Percentiles rank a stretch among this genome's conserved stretches.
Evolutionary conservation across 2,113 vertebrate species (phyloP).

Genomic region (Mus pahari): DNA sequence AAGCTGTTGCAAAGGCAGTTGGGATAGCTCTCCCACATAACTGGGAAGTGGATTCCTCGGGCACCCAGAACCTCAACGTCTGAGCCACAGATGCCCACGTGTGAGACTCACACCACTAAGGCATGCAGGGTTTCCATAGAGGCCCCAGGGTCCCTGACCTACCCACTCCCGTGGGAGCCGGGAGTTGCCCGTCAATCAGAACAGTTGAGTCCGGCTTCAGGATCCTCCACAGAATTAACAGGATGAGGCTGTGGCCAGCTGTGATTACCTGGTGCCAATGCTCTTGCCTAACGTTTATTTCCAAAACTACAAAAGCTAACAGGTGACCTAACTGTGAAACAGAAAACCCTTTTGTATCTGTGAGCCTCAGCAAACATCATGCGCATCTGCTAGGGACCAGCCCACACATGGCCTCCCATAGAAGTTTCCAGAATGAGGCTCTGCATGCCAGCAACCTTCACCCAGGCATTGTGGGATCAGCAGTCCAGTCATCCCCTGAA

Average conservation of each 20-base stretch:
- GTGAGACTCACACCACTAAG: neutral
- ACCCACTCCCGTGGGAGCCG: fast-evolving
- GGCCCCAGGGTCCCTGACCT: fast-evolving
- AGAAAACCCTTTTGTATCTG: neutral
- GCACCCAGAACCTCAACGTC: neutral
- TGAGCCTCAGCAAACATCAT: fast-evolving
- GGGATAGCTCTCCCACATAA: neutral
- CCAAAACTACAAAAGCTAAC: neutral
- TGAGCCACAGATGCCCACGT: fast-evolving
- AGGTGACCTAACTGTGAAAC: neutral
- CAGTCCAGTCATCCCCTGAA: fast-evolving
- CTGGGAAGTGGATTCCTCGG: neutral
- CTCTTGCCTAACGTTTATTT: neutral
- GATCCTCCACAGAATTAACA: neutral
- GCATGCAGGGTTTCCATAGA: neutral
- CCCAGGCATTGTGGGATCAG: neutral
- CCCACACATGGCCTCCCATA: neutral
- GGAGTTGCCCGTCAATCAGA: neutral
- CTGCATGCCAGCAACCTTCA: neutral
- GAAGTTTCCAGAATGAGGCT: neutral
- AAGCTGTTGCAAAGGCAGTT: neutral
- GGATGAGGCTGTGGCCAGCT: fast-evolving
- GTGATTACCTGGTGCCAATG: neutral
- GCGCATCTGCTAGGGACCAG: neutral
- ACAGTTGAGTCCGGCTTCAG: neutral